Conservation (phyloP, 2,888 invertebrate species). For the Cartodere bifasciata region DNA sequence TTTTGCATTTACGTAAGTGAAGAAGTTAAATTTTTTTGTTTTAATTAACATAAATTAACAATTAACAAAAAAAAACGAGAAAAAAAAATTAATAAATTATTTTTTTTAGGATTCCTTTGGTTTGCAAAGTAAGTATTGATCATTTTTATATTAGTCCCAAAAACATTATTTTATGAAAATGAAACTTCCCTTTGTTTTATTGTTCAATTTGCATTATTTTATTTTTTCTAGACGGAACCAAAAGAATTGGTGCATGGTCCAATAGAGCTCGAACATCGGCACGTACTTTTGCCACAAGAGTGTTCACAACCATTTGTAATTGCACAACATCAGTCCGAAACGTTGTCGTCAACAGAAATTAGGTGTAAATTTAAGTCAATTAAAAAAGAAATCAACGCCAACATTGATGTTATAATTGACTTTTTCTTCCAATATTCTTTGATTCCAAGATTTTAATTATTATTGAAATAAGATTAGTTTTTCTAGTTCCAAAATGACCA, state of each 20-base stretch:
- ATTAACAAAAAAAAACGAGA: too few species aligned
- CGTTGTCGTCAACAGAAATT: constrained; percentile 29
- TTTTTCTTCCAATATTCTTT: too few species aligned
- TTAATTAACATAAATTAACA: too few species aligned
- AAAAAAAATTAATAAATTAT: too few species aligned
- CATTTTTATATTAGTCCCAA: constrained; percentile 5
- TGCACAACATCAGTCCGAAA: constrained; percentile 34
- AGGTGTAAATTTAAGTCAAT: too few species aligned
- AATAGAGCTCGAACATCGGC: constrained; percentile 32
- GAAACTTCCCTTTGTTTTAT: background rate
- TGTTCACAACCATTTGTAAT: constrained; percentile 36
- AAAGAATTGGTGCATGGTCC: constrained; percentile 33
- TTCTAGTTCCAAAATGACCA: too few species aligned
- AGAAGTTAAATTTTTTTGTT: too few species aligned
- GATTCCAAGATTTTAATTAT: too few species aligned
- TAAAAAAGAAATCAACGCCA: too few species aligned
- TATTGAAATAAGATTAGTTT: too few species aligned
- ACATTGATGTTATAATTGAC: too few species aligned
- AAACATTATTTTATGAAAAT: constrained; percentile 3
- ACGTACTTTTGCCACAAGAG: constrained; percentile 31
- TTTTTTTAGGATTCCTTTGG: constrained; percentile 26
- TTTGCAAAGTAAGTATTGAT: constrained; percentile 30
- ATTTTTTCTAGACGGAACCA: constrained; percentile 35
- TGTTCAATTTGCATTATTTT: constrained; percentile 14
- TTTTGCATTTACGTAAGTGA: too few species aligned